Evolutionary conservation across 1,140 invertebrate genomes (phyloP).

Genomic region (Platyscapa corneri): DNA sequence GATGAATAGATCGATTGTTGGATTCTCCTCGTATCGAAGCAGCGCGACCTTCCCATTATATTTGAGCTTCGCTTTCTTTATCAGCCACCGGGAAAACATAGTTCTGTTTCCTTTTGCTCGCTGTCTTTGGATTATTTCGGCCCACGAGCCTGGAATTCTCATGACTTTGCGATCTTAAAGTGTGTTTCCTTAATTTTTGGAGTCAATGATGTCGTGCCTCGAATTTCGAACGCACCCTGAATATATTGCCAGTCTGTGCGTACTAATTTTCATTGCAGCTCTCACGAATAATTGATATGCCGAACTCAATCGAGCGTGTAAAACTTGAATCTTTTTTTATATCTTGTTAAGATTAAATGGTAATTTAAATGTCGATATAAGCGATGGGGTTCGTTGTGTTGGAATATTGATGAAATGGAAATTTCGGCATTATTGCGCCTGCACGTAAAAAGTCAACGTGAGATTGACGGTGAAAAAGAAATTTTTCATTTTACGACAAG

Average conservation of each 20-base stretch:
- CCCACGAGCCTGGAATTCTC: too few species aligned
- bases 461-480: neutral
- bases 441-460: neutral
- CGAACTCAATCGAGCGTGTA: neutral
- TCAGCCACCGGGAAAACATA: neutral
- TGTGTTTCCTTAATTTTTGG: conserved; percentile 9
- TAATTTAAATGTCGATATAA: conserved; percentile 47
- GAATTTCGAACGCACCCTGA: conserved; percentile 29
- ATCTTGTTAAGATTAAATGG: conserved; percentile 28
- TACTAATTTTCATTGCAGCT: conserved; percentile 47
- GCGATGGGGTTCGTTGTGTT: neutral
- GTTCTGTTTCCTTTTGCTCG: neutral
- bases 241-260: neutral
- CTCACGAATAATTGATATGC: conserved; percentile 47
- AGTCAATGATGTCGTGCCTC: neutral
- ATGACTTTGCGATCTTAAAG: neutral
- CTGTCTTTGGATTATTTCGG: neutral
- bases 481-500: neutral
- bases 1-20: neutral
- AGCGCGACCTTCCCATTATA: neutral
- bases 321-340: neutral
- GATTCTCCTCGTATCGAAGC: neutral
- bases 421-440: conserved; percentile 10
- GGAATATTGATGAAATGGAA: conserved; percentile 41
- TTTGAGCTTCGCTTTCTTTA: neutral